Conservation (phyloP, 2,888 invertebrate species). For the Conops quadrifasciatus region DNA sequence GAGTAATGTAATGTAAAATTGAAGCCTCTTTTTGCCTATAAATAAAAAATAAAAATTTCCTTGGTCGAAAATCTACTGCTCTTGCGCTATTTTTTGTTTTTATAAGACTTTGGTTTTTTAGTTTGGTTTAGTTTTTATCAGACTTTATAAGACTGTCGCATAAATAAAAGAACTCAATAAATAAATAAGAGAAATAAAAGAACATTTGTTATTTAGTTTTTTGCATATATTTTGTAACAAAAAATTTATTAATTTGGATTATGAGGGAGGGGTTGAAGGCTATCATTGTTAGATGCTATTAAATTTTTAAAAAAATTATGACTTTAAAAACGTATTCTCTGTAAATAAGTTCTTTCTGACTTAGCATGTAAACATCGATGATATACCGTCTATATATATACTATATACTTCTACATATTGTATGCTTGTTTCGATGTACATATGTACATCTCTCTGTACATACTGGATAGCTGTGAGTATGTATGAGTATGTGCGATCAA, state of each 20-base stretch:
- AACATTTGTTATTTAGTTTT: conserved; percentile 7
- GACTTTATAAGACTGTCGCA: too few relatives aligned
- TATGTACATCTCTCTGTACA: not conserved
- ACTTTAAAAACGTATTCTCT: conserved; percentile 6
- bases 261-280: not conserved
- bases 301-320: not conserved
- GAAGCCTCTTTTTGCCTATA: too few relatives aligned
- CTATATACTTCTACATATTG: not conserved
- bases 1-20: too few relatives aligned
- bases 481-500: not conserved
- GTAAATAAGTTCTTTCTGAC: conserved; percentile 8
- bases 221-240: conserved; percentile 12
- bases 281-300: not conserved
- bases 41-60: too few relatives aligned
- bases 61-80: too few relatives aligned
- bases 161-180: not conserved
- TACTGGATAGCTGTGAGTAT: not conserved
- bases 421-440: not conserved
- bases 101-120: too few relatives aligned
- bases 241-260: not conserved
- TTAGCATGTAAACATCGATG: not conserved
- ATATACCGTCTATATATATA: not conserved
- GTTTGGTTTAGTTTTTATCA: not conserved
- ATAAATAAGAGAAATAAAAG: too few relatives aligned
- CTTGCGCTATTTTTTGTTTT: too few relatives aligned